Evolutionary conservation across 2,888 invertebrate species (phyloP).

Genomic region (Tiliacea aurago): DNA sequence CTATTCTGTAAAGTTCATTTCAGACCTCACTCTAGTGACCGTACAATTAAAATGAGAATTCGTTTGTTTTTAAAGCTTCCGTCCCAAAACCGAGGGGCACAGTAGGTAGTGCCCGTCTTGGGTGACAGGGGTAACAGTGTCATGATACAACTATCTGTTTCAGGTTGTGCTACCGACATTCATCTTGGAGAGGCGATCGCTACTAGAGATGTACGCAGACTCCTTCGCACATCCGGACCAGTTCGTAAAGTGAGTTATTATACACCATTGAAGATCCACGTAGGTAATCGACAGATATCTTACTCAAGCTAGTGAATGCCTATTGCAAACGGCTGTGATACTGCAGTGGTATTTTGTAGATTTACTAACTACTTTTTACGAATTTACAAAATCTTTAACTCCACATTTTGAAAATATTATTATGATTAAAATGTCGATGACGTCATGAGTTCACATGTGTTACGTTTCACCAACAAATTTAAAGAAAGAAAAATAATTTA

Average conservation of each 20-base stretch:
- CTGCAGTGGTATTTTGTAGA: not conserved
- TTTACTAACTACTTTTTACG: not conserved
- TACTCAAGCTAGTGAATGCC: not conserved
- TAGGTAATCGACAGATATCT: not conserved
- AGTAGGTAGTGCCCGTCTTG: not conserved
- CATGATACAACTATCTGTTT: slow-evolving; percentile 25
- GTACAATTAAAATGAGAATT: not conserved
- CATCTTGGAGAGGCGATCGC: slow-evolving; percentile 98
- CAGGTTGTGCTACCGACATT: slow-evolving; percentile 99
- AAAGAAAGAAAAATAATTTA: too few relatives aligned
- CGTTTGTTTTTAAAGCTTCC: not conserved
- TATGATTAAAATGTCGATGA: not conserved
- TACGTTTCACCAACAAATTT: not conserved
- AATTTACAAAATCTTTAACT: not conserved
- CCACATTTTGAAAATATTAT: not conserved
- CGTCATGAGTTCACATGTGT: not conserved
- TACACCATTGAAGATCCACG: not conserved
- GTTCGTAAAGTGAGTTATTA: slow-evolving; percentile 94
- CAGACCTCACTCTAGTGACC: not conserved
- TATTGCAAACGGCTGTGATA: not conserved
- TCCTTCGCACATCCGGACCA: slow-evolving; percentile 99
- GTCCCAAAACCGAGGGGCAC: not conserved
- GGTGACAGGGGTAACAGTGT: too few relatives aligned
- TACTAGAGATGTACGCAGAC: slow-evolving; percentile 99
- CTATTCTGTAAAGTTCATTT: too few relatives aligned